Conservation (phyloP, 2,113 vertebrate genomes). For the Lophius piscatorius region DNA sequence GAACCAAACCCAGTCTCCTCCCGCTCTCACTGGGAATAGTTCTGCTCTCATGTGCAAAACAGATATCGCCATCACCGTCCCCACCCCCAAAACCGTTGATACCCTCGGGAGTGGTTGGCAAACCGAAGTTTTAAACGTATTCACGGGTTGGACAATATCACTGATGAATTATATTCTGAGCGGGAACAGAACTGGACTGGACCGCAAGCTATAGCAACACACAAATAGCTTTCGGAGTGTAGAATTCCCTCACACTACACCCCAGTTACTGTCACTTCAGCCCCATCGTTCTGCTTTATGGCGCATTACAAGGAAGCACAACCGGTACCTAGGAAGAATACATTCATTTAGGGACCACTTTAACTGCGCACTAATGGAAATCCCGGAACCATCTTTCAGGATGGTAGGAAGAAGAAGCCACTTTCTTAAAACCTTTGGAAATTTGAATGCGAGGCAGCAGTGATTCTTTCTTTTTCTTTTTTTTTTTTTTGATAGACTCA, state of each 20-base stretch:
- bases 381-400: constrained; percentile 31
- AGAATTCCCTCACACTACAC: constrained; percentile 25
- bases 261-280: constrained; percentile 45
- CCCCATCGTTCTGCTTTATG: constrained; percentile 62
- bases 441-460: constrained; percentile 38
- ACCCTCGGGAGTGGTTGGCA: constrained; percentile 42
- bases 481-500: neutral
- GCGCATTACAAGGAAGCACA: constrained; percentile 66
- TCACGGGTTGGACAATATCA: constrained; percentile 46
- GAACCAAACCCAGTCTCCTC: constrained; percentile 47
- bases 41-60: constrained; percentile 51
- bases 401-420: neutral
- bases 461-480: neutral
- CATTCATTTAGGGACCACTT: constrained; percentile 53
- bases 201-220: constrained; percentile 53
- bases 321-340: constrained; percentile 41
- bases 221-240: constrained; percentile 46
- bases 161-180: constrained; percentile 69
- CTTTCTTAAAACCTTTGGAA: constrained; percentile 30
- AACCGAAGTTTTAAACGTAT: constrained; percentile 67
- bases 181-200: constrained; percentile 55
- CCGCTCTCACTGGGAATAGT: constrained; percentile 48
- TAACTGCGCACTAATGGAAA: constrained; percentile 38
- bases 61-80: constrained; percentile 61
- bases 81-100: constrained; percentile 10